Percentiles rank a stretch among this genome's conserved stretches.
Conservation (phyloP, 2,797 vertebrate species). For the Chaetodon trifasciatus region DNA sequence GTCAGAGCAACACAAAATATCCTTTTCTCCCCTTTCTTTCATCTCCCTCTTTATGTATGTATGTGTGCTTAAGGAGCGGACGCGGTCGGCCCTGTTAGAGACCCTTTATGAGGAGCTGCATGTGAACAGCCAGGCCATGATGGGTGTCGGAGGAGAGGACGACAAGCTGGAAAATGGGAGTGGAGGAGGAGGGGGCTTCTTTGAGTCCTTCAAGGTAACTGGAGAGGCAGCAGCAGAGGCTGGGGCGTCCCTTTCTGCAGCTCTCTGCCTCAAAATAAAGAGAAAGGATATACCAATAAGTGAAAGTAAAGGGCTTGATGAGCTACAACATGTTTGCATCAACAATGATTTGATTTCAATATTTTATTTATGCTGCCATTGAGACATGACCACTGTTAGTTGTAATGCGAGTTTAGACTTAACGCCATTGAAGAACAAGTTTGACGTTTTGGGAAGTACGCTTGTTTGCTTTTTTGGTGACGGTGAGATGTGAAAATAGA, state of each 20-base stretch:
- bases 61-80: conserved; percentile 87
- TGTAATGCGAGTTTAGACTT: conserved; percentile 20
- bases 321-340: not conserved
- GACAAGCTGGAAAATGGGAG: conserved; percentile 92
- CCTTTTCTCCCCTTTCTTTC: not conserved
- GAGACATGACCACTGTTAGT: not conserved
- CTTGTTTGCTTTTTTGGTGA: not conserved
- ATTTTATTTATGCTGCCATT: too few species aligned
- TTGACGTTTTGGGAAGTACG: not conserved
- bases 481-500: not conserved
- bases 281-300: not conserved
- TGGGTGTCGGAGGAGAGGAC: conserved; percentile 92
- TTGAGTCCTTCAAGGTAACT: conserved; percentile 96
- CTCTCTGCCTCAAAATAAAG: conserved; percentile 8
- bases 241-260: conserved; percentile 7
- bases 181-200: conserved; percentile 89
- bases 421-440: not conserved
- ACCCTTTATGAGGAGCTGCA: conserved; percentile 95
- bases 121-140: conserved; percentile 94
- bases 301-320: conserved; percentile 1
- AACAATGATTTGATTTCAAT: not conserved
- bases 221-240: conserved; percentile 43
- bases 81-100: conserved; percentile 91
- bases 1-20: not conserved
- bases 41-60: conserved; percentile 7